Evolutionary conservation across 2,113 vertebrate genomes (phyloP).

Genomic region (Podarcis muralis): DNA sequence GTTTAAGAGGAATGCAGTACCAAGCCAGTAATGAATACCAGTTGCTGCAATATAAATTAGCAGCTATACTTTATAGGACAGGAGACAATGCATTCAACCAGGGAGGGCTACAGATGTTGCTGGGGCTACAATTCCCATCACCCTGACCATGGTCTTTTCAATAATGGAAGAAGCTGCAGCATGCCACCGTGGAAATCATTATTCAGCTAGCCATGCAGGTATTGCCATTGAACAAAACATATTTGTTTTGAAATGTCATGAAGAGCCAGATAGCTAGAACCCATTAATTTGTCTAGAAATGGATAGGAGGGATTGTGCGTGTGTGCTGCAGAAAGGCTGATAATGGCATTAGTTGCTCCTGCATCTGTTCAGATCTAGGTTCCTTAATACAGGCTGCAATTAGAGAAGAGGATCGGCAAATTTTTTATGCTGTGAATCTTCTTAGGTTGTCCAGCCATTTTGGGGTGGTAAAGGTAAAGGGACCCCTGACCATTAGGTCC

Average conservation of each 20-base stretch:
- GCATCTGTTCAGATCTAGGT: not conserved
- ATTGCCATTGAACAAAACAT: slow-evolving; percentile 6
- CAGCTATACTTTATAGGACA: not conserved
- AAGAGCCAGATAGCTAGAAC: slow-evolving; percentile 28
- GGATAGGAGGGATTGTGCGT: not conserved
- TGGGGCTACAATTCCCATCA: not conserved
- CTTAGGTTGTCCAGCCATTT: not conserved
- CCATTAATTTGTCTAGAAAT: slow-evolving; percentile 10
- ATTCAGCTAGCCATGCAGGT: slow-evolving; percentile 38
- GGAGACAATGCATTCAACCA: slow-evolving; percentile 22
- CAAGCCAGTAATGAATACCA: slow-evolving; percentile 30
- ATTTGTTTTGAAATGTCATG: slow-evolving; percentile 27
- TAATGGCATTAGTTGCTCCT: slow-evolving; percentile 21
- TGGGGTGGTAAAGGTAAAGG: too few species aligned
- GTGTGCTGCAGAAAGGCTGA: not conserved
- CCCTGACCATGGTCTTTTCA: not conserved
- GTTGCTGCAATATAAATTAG: not conserved
- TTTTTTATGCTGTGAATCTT: not conserved
- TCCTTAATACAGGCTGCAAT: not conserved
- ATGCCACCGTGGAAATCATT: not conserved
- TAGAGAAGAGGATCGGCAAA: not conserved
- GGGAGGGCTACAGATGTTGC: too few species aligned
- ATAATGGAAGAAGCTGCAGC: not conserved
- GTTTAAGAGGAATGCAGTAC: slow-evolving; percentile 12
- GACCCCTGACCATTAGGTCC: too few species aligned